Conservation (phyloP, 2,113 vertebrate genomes). For the Sylvietta virens region DNA sequence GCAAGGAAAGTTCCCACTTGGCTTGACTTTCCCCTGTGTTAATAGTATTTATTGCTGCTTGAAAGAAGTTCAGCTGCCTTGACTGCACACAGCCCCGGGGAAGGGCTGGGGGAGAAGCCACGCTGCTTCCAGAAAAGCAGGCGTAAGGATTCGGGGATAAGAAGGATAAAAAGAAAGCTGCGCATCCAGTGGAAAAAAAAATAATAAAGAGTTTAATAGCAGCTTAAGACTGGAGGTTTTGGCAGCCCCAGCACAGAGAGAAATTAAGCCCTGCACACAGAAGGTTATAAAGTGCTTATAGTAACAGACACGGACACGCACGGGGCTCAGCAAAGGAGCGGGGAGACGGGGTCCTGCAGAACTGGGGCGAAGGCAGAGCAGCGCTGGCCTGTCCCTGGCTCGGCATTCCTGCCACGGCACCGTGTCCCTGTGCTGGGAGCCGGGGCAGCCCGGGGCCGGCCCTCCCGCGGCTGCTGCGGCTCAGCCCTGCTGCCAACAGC, state of each 20-base stretch:
- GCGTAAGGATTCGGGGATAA: background rate
- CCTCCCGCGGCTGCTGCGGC: no score
- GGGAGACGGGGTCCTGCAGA: background rate
- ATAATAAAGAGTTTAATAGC: background rate
- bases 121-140: background rate
- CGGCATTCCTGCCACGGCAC: background rate
- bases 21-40: background rate
- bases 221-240: background rate
- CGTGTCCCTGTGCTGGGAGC: fast-evolving
- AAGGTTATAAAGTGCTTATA: constrained; percentile 24
- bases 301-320: background rate
- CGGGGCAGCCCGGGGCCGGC: no score
- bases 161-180: background rate
- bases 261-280: constrained; percentile 34
- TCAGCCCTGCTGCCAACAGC: fast-evolving
- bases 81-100: background rate
- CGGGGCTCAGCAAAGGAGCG: background rate
- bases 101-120: background rate
- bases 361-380: background rate
- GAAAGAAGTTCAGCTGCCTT: background rate
- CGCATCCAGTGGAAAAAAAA: background rate
- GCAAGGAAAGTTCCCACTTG: background rate
- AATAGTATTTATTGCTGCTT: background rate
- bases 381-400: background rate
- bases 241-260: background rate